phyloP scores from a whole-genome alignment of 2,888 invertebrate species.

The Eilema sororculum region DNA sequence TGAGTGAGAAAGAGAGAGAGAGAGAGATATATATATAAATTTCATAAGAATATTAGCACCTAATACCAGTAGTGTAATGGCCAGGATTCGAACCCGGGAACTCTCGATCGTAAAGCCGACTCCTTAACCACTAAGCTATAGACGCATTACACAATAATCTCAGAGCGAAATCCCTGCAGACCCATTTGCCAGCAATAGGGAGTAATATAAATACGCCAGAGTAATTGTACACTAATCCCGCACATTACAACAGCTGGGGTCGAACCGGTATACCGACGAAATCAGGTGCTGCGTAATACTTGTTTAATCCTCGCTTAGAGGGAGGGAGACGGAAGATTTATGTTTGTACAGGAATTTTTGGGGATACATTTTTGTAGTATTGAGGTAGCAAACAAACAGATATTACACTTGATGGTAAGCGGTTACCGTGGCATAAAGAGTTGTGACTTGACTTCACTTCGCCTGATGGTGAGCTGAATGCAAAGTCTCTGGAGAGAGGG shows the following conservation, averaged over 20 bases:
- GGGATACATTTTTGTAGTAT: background rate
- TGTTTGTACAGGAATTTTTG: background rate
- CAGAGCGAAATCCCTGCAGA: background rate
- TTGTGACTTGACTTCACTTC: too few species aligned
- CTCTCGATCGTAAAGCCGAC: too few species aligned
- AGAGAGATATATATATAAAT: too few species aligned
- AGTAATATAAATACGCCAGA: constrained; percentile 45
- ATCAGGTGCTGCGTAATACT: constrained; percentile 48
- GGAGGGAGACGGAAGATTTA: constrained; percentile 10
- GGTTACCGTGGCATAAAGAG: background rate
- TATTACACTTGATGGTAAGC: background rate
- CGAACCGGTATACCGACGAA: constrained; percentile 17
- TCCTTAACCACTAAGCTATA: too few species aligned
- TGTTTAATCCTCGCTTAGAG: constrained; percentile 43
- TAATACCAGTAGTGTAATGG: too few species aligned
- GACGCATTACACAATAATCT: background rate
- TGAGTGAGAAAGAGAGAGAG: too few species aligned
- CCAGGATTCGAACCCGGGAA: too few species aligned
- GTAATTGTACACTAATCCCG: constrained; percentile 48
- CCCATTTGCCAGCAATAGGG: constrained; percentile 10
- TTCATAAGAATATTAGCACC: too few species aligned
- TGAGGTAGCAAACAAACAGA: background rate
- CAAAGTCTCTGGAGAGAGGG: too few species aligned
- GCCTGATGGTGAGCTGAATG: too few species aligned
- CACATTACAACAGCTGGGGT: constrained; percentile 42